phyloP scores from a whole-genome alignment of 2,113 vertebrate species.

The Tetraodon nigroviridis region DNA sequence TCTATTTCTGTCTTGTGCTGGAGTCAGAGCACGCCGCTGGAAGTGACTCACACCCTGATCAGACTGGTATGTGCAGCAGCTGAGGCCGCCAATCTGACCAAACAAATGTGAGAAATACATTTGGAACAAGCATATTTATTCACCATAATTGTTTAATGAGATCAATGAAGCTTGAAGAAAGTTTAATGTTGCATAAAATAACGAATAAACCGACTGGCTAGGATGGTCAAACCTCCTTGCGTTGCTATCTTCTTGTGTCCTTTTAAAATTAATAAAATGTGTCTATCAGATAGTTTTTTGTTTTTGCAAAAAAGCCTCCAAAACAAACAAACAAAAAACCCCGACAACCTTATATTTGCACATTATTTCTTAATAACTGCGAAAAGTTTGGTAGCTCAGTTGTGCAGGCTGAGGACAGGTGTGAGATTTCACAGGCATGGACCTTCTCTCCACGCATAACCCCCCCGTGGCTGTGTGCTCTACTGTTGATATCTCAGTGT shows the following conservation, averaged over 20 bases:
- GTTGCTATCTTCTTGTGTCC: no score
- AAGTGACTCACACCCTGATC: slow-evolving; percentile 59
- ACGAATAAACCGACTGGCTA: not conserved
- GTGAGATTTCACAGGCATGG: slow-evolving; percentile 41
- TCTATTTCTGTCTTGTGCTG: slow-evolving; percentile 50
- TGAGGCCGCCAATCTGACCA: slow-evolving; percentile 24
- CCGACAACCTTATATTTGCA: not conserved
- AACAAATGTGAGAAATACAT: slow-evolving; percentile 18
- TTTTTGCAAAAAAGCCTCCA: no score
- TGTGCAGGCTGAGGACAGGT: slow-evolving; percentile 39
- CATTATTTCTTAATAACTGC: not conserved
- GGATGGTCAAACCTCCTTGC: no score
- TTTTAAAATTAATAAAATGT: no score
- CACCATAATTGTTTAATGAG: slow-evolving; percentile 50
- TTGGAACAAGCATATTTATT: slow-evolving; percentile 32
- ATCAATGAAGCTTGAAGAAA: slow-evolving; percentile 43
- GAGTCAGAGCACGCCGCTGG: slow-evolving; percentile 46
- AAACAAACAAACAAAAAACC: no score
- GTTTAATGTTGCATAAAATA: not conserved
- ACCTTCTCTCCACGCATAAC: not conserved
- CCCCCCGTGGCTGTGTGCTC: slow-evolving; percentile 10
- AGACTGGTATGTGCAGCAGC: slow-evolving; percentile 25
- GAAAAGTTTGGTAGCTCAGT: no score
- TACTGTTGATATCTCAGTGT: slow-evolving; percentile 30
- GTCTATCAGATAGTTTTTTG: not conserved